Conservation (phyloP, 2,888 invertebrate genomes). For the Bibio marci region DNA sequence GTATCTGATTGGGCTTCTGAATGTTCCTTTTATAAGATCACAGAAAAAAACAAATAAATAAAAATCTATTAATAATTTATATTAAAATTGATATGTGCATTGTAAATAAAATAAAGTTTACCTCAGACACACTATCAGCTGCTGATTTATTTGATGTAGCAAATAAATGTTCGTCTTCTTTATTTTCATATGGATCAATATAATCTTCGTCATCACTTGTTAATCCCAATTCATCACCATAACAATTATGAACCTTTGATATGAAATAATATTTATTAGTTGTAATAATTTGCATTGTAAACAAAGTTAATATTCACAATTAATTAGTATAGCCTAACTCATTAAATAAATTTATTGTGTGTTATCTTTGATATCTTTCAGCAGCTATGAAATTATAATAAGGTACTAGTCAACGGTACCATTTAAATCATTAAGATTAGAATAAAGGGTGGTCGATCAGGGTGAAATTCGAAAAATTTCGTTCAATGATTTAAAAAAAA, state of each 20-base stretch:
- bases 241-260: constrained; percentile 75
- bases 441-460: too few species aligned
- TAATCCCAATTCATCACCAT: constrained; percentile 85
- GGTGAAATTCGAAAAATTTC: too few species aligned
- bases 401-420: too few species aligned
- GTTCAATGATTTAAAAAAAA: too few species aligned
- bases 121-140: constrained; percentile 13
- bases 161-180: constrained; percentile 27
- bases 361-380: neutral
- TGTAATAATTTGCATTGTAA: neutral
- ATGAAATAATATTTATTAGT: constrained; percentile 2
- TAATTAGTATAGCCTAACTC: neutral
- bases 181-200: constrained; percentile 38
- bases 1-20: neutral
- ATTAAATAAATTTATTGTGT: neutral
- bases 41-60: too few species aligned
- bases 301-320: neutral
- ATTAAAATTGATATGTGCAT: too few species aligned
- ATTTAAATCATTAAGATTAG: too few species aligned
- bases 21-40: too few species aligned
- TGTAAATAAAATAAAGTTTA: neutral
- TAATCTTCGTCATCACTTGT: constrained; percentile 87
- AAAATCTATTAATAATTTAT: neutral
- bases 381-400: too few species aligned
- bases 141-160: constrained; percentile 10